Base-by-base conservation (phyloP, 2,113 vertebrate genomes). In the Cynocephalus volans region DNA sequence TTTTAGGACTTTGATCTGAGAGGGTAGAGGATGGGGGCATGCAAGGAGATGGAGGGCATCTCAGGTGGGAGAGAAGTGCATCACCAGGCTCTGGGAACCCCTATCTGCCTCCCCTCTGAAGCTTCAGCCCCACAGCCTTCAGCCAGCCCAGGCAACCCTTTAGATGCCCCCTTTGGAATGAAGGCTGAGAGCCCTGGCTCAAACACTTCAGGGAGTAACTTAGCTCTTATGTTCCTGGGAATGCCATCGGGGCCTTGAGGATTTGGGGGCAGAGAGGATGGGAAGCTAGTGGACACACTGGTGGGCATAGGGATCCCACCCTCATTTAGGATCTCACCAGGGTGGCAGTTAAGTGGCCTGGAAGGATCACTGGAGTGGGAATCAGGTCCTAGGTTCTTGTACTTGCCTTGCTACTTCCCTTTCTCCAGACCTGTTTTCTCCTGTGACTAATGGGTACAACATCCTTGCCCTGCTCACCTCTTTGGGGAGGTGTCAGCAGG, bases 151-250 rank as follows among this genome's bases (percentile, higher is more conserved):
- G 84, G 28, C 8, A 28, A 31, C 50, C 41, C 67, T 95, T 85
- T 56, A 75, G 89, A 76, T 75, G 62, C 50, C 31, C 17, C 14
- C 69, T 90, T 62, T 92, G 62, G 75, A 94, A 94, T 41, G 69
- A 89, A 80, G 69, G 24, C 89, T 87, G 69, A 85, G 92, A 87
- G 75, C 52, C 26, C 36, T 58, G 70, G 45, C 28, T 95, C 58
- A 92, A 31, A 65, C 3, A 36, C 33, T 72, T 19, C 76, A 33
- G 4, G 48, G 45, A 79, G 12, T 88, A 26, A 93, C 52, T n/a
- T n/a, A 73, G 45, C 41, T 26, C 67, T 36, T 87, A 73, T 24
- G 13, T 87, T 81, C 56, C 52, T 95, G 64, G 15, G 50, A 94
- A 84, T 76, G 79, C 58, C 87, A 23, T 48, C 28, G 60, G 81